Conservation (phyloP, 2,113 vertebrate genomes). For the Erpornis zantholeuca region DNA sequence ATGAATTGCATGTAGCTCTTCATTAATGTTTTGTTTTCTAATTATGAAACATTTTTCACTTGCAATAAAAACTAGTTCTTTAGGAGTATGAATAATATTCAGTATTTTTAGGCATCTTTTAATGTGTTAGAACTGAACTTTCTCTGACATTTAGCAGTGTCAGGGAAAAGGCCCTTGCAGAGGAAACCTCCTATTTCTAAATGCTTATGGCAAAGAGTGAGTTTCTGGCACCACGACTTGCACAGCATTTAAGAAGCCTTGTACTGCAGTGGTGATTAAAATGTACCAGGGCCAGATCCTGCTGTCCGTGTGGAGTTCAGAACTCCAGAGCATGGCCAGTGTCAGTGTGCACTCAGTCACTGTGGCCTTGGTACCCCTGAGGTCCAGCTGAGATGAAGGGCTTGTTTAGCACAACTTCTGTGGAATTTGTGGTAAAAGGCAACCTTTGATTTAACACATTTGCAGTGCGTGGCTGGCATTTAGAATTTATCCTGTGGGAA, state of each 20-base stretch:
- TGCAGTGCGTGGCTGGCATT: background rate
- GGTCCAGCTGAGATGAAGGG: background rate
- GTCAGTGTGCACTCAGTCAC: background rate
- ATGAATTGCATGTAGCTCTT: slow-evolving; percentile 55
- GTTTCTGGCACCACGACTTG: accelerated
- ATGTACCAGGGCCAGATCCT: background rate
- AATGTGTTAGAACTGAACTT: slow-evolving; percentile 35
- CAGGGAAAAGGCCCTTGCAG: background rate
- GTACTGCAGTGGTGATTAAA: background rate
- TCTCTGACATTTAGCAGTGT: slow-evolving; percentile 43
- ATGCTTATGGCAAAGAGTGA: background rate
- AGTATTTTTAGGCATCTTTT: background rate
- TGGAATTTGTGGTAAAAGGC: background rate
- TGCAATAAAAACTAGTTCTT: slow-evolving; percentile 10
- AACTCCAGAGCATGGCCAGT: background rate
- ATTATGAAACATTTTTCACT: slow-evolving; percentile 60
- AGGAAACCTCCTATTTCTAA: background rate
- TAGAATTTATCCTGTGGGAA: background rate
- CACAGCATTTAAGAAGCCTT: background rate
- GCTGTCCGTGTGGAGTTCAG: background rate
- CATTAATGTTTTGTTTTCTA: slow-evolving; percentile 63
- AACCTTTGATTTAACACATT: background rate
- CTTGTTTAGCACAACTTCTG: background rate
- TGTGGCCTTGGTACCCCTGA: background rate
- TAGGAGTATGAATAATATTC: slow-evolving; percentile 47